phyloP scores from a whole-genome alignment of 2,888 invertebrate species.

The Limenitis camilla region DNA sequence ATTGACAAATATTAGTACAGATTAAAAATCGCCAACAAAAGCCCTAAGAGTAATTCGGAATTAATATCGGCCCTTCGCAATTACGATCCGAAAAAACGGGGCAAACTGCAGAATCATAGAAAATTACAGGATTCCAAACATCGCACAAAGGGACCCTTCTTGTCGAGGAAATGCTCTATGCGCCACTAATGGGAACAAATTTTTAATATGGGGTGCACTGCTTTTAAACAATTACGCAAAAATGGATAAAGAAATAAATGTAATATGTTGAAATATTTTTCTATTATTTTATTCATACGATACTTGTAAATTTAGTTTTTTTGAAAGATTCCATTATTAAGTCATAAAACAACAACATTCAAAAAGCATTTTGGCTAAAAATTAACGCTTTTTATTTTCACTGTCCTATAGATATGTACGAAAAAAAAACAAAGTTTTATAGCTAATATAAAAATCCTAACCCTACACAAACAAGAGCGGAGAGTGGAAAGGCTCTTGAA shows the following conservation, averaged over 20 bases:
- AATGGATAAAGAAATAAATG: constrained; percentile 22
- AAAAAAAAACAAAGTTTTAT: constrained; percentile 2
- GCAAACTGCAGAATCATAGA: constrained; percentile 65
- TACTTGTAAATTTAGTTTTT: no score
- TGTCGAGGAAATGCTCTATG: constrained; percentile 41
- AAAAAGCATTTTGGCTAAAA: no score
- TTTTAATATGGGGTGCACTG: constrained; percentile 63
- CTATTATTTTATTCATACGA: no score
- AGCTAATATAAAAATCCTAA: constrained; percentile 20
- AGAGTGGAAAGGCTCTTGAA: constrained; percentile 18
- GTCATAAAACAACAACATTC: no score
- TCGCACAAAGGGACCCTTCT: constrained; percentile 53
- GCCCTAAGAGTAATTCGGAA: constrained; percentile 49
- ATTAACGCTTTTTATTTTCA: background rate
- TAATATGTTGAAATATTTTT: constrained; percentile 6
- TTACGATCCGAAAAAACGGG: constrained; percentile 48
- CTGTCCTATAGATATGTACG: background rate
- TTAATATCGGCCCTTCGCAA: constrained; percentile 52
- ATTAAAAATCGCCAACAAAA: constrained; percentile 61
- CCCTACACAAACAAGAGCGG: constrained; percentile 10
- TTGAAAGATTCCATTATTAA: no score
- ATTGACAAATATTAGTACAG: constrained; percentile 46
- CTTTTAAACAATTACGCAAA: constrained; percentile 50
- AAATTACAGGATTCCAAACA: constrained; percentile 69
- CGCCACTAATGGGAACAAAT: constrained; percentile 60